A percentile compares a stretch with the other conserved stretches of the same genome.
These are phyloP conservation scores for Hofmannophila pseudospretella DNA, from an alignment of 2,888 invertebrate genomes.

Conservation along the genomic window DNA sequence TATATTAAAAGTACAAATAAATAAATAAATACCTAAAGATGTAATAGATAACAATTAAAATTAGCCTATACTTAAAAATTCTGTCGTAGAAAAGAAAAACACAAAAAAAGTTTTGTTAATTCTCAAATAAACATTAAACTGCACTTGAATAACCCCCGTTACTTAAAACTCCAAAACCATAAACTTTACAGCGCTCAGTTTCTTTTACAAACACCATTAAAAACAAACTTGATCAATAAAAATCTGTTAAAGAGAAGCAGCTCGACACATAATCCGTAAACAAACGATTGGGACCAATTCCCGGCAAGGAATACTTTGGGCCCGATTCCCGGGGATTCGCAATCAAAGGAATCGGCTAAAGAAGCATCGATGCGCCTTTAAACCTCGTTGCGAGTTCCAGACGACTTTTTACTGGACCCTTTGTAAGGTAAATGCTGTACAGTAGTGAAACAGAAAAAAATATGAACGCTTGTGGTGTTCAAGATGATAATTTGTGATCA, in stretches of 20 bases:
- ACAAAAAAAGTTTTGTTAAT: too few relatives aligned
- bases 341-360: constrained; percentile 54
- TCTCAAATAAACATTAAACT: too few relatives aligned
- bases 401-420: constrained; percentile 54
- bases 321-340: constrained; percentile 33
- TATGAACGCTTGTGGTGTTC: too few relatives aligned
- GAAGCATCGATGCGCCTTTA: constrained; percentile 44
- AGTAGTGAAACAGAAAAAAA: not conserved
- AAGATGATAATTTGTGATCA: too few relatives aligned
- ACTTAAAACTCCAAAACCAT: too few relatives aligned
- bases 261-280: constrained; percentile 6
- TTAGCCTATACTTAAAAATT: too few relatives aligned
- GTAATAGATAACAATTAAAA: too few relatives aligned
- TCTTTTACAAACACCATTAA: not conserved
- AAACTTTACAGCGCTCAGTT: too few relatives aligned
- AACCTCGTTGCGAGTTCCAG: constrained; percentile 43
- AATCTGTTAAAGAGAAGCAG: constrained; percentile 1
- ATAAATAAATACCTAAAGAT: too few relatives aligned
- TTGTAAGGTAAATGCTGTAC: constrained; percentile 19
- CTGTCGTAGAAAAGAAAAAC: too few relatives aligned
- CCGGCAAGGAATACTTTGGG: constrained; percentile 3
- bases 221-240: constrained; percentile 1
- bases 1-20: too few relatives aligned
- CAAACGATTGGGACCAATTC: constrained; percentile 4
- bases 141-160: too few relatives aligned